phyloP scores from a whole-genome alignment of 2,888 invertebrate species.

The Tinea pellionella region DNA sequence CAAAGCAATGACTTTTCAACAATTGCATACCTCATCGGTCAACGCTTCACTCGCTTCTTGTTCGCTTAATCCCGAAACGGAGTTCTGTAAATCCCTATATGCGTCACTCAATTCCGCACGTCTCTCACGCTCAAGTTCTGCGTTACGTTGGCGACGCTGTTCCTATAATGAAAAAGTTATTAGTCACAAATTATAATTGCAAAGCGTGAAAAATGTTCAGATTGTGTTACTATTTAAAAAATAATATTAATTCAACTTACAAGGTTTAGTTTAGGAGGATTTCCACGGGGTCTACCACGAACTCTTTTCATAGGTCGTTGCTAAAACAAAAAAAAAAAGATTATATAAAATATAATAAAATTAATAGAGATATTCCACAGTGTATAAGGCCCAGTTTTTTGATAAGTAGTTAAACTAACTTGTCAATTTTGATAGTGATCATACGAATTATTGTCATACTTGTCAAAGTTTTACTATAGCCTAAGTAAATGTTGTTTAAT shows the following conservation, averaged over 20 bases:
- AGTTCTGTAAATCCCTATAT: not conserved
- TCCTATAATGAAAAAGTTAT: not conserved
- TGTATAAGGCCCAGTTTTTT: not conserved
- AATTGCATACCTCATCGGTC: not conserved
- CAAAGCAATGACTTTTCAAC: too few relatives aligned
- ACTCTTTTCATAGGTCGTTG: not conserved
- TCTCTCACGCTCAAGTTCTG: constrained; percentile 9
- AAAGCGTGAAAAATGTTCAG: too few relatives aligned
- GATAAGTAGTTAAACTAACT: too few relatives aligned
- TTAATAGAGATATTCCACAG: too few relatives aligned
- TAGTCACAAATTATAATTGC: too few relatives aligned
- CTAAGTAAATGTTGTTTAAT: too few relatives aligned
- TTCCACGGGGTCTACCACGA: not conserved
- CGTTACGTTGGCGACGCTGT: constrained; percentile 12
- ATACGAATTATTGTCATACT: too few relatives aligned
- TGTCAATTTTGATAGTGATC: too few relatives aligned
- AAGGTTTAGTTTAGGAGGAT: not conserved
- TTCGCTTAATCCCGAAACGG: not conserved
- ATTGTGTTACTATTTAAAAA: too few relatives aligned
- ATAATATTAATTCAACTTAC: not conserved
- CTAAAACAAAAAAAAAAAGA: not conserved
- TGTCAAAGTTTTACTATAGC: too few relatives aligned
- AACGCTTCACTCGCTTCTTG: not conserved
- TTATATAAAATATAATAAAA: not conserved
- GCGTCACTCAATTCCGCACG: not conserved